Percentiles rank a stretch among this genome's conserved stretches.
These are phyloP conservation scores for Drosophila lacicola DNA, from an alignment of 2,888 invertebrate genomes.

Conservation along the genomic window DNA sequence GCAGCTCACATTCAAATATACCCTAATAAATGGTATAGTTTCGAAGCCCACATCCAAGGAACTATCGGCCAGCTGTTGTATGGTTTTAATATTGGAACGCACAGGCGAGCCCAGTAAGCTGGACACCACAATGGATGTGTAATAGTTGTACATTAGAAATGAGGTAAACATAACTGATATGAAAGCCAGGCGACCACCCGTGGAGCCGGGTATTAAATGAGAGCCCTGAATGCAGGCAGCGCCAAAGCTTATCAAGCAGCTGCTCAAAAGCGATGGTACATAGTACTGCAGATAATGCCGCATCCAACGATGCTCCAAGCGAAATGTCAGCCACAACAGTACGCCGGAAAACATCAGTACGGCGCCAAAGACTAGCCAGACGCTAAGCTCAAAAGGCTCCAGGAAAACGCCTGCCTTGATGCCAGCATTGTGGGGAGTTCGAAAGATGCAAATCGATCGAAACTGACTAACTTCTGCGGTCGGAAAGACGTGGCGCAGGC, in stretches of 20 bases:
- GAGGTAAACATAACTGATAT: constrained; percentile 78
- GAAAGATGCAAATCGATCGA: constrained; percentile 86
- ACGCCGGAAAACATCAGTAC: constrained; percentile 82
- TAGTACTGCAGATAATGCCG: constrained; percentile 49
- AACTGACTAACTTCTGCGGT: constrained; percentile 66
- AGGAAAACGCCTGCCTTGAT: constrained; percentile 87
- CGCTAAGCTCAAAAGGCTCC: constrained; percentile 86
- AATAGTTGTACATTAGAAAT: constrained; percentile 87
- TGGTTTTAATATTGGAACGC: constrained; percentile 85
- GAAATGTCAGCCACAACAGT: constrained; percentile 83
- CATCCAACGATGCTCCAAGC: constrained; percentile 69
- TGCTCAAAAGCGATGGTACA: constrained; percentile 78
- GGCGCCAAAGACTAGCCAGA: constrained; percentile 86
- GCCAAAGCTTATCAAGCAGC: constrained; percentile 85
- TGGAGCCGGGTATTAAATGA: constrained; percentile 84
- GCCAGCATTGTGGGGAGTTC: constrained; percentile 86
- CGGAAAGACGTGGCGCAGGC: constrained; percentile 55
- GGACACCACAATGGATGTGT: constrained; percentile 88
- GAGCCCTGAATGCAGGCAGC: constrained; percentile 86
- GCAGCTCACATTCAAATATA: constrained; percentile 76
- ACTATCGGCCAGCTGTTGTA: constrained; percentile 86
- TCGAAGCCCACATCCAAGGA: constrained; percentile 86
- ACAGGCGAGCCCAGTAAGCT: constrained; percentile 87
- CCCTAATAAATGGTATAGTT: constrained; percentile 83
- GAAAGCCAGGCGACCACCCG: constrained; percentile 84